Percentiles rank a stretch among this genome's conserved stretches.
These are phyloP conservation scores for Andrena dorsata DNA, from an alignment of 2,888 invertebrate genomes.

Conservation along the genomic window DNA sequence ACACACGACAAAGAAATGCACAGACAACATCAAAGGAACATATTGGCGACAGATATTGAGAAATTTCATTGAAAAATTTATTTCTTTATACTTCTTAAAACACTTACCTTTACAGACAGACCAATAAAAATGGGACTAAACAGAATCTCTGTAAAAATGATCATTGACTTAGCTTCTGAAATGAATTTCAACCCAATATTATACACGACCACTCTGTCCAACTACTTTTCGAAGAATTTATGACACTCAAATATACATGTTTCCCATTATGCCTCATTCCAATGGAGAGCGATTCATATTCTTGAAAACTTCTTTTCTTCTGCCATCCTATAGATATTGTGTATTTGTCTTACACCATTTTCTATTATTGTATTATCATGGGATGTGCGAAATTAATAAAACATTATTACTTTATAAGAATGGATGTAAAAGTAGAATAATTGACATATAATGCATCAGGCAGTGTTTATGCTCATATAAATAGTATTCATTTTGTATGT, in stretches of 20 bases:
- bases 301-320: conserved; percentile 54
- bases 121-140: conserved; percentile 75
- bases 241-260: conserved; percentile 67
- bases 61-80: conserved; percentile 53
- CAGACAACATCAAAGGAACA: conserved; percentile 39
- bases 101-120: conserved; percentile 66
- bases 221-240: conserved; percentile 74
- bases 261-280: conserved; percentile 51
- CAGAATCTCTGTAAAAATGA: conserved; percentile 62
- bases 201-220: conserved; percentile 68
- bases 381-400: conserved; percentile 42
- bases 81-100: conserved; percentile 61
- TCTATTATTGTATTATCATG: conserved; percentile 58
- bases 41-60: conserved; percentile 38
- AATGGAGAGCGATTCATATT: conserved; percentile 40
- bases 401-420: conserved; percentile 49
- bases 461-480: conserved; percentile 40
- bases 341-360: conserved; percentile 63
- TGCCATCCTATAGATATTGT: conserved; percentile 60
- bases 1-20: conserved; percentile 46
- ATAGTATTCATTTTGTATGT: conserved; percentile 42
- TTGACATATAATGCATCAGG: conserved; percentile 33
- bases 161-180: conserved; percentile 63
- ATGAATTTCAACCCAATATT: conserved; percentile 63
- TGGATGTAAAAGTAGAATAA: conserved; percentile 40